Base-by-base conservation (phyloP, 2,888 invertebrate species). In the Leuctra nigra region DNA sequence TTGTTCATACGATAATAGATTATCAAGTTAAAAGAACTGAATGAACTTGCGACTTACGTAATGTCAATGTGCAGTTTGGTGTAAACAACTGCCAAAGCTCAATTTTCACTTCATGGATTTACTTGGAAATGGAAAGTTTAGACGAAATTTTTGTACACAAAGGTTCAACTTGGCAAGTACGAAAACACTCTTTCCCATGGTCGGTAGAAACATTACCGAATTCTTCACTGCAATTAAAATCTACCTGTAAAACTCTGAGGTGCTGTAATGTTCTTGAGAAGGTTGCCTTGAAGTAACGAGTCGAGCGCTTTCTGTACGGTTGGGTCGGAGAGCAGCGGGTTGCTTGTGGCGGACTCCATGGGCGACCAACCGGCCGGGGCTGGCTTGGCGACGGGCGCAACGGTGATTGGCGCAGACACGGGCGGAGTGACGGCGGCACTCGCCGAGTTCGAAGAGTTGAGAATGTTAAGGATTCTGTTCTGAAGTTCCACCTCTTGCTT, bases 221-320 rank as follows among this genome's bases (percentile, higher is more conserved):
- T n/a, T n/a, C n/a, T n/a, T n/a, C n/a, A n/a, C n/a, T n/a, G n/a
- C n/a, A n/a, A n/a, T n/a, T n/a, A n/a, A n/a, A n/a, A n/a, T n/a
- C n/a, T n/a, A n/a, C n/a, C n/a, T n/a, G n/a, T 29, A 11, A 29
- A 29, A 11, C 11, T 29, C 22, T 44, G 18, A 1, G 50, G 36
- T 4, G 16, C 35, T 11, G 58, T 39, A 20, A 61, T 59, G 44
- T 58, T 61, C 22, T 55, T 59, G 13, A 61, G 56, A 16, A 61
- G 56, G 39, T 61, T 54, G 13, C 80, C 79, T 63, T 77, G 76
- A 44, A 81, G 70, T 36, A 81, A 72, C 58, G 85, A 86, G 67
- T 90, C 87, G 53, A 91, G 72, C 1, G 90, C 89, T 71, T 85
- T 87, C 71, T 87, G 84, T 11, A 91, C 85, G 1, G 85, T 83